These are phyloP conservation scores for Catocala nupta DNA, from an alignment of 2,888 invertebrate species.

Conservation along the genomic window DNA sequence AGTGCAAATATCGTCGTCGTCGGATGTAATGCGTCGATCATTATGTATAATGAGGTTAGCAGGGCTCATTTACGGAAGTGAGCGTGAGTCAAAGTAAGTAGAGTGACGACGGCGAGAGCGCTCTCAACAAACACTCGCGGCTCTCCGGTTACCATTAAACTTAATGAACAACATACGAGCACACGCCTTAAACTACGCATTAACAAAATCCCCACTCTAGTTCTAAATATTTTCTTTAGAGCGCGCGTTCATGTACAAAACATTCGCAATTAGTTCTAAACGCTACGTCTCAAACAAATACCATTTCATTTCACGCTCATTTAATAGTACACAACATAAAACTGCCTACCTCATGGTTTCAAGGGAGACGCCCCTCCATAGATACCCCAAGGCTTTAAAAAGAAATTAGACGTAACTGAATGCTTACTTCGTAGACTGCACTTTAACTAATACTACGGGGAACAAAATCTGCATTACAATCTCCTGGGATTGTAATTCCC, in stretches of 20 bases:
- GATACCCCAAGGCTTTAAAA: slow-evolving; percentile 2
- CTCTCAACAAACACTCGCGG: no score
- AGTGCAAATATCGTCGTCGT: no score
- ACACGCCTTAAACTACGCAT: no score
- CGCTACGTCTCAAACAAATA: neutral
- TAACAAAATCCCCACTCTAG: no score
- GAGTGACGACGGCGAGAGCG: neutral
- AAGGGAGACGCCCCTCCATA: neutral
- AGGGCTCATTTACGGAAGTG: neutral
- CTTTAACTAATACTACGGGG: slow-evolving; percentile 3
- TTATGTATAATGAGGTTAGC: neutral
- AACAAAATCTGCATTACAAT: neutral
- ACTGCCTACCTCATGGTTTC: neutral
- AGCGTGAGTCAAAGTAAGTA: neutral
- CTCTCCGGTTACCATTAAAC: no score
- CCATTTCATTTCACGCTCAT: slow-evolving; percentile 12
- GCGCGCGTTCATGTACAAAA: no score
- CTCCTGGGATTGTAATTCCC: neutral
- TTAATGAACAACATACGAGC: no score
- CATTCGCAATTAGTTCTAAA: neutral
- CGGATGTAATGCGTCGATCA: neutral
- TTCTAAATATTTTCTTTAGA: no score
- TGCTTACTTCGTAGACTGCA: slow-evolving; percentile 5
- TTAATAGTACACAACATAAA: slow-evolving; percentile 10
- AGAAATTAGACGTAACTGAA: neutral